Evolutionary conservation across 2,113 vertebrate species (phyloP), one percentile per base, ranked within the genome.

Genomic region (Neogale vison): DNA sequence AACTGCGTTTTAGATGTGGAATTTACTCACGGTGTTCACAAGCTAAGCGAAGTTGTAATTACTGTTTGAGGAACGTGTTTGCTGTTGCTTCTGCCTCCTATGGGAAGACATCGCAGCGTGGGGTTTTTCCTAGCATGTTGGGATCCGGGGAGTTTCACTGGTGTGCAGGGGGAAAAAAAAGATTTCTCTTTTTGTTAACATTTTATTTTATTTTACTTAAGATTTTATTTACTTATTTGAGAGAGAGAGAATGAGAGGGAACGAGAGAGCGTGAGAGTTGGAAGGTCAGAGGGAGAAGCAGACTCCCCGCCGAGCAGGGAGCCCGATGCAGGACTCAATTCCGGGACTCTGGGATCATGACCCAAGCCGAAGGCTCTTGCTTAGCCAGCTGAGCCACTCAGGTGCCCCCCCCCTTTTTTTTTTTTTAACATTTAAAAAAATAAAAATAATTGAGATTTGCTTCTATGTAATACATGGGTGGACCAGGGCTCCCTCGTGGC

Each of bases 1-100:
- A 57, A 13, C 36, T 23, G 26, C 23, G 18, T 36, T n/a, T 94
- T 57, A 85, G 87, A 94, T 96, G 84, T 92, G 85, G 93, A 52
- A 47, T 72, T 90, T 80, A 87, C 74, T 67, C 72, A 84, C 71
- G 17, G 81, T 76, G 36, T 88, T 94, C 59, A 72, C 50, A 83
- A 95, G 59, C 59, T 61, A 39, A n/a, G 0, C 4, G 24, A 47
- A 82, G 47, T 29, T 39, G 34, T 65, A 94, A 92, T 96, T 85
- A 86, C 59, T 39, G 36, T 69, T 20, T 42, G 31, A 82, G 65
- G 59, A 39, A 55, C 7, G 29, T 12, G 55, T 11, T 74, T 47
- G 6, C n/a, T 31, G 0, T 42, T 6, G 23, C 59, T 42, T 88
- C 74, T 4, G 79, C 67, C 57, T 92, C 26, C 65, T 21, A 4